Evolutionary conservation across 2,113 vertebrate species (phyloP), one percentile per base, ranked within the genome.

Genomic region (Clupea harengus): DNA sequence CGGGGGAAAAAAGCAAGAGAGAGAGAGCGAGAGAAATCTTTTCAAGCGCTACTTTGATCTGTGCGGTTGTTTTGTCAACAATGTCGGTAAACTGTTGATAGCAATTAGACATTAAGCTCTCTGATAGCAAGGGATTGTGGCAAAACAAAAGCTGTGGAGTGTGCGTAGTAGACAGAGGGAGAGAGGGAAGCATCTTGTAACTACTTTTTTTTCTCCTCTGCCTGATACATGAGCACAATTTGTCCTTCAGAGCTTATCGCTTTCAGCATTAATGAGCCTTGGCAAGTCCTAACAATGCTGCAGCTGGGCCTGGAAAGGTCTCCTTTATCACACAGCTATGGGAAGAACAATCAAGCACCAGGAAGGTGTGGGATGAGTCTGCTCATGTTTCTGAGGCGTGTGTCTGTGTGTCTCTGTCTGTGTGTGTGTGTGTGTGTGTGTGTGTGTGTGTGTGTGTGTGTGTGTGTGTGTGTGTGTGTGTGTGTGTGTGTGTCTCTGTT

Each of bases 241-340:
- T 96, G 95, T 96, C 95, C 94, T 95, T 95, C 92, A 90, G 89
- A 95, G 92, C 92, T 93, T 96, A 95, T 95, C 85, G 9, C 93
- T 94, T 94, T 93, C 92, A 94, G 92, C 90, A 90, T 94, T 94
- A 95, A 95, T 94, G 92, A 96, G 92, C 89, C 94, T 94, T 94
- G 92, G 94, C 95, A 89, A 95, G 93, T 93, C 92, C 91, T 93
- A 93, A 94, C 94, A 95, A 89, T 92, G 93, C 90, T 92, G 93
- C 95, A 96, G 95, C 94, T 94, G 95, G 92, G 88, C 93, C 88
- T 89, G 90, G 92, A 95, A 94, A 89, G 89, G 81, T 87, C 90
- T 90, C 85, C 89, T 93, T 94, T 94, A 92, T 93, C 93, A 93
- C 88, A 83, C 87, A 85, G 87, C 88, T 82, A 80, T 85, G 87